These are phyloP conservation scores for Gorsachius magnificus DNA, from an alignment of 2,797 vertebrate species.

Conservation along the genomic window DNA sequence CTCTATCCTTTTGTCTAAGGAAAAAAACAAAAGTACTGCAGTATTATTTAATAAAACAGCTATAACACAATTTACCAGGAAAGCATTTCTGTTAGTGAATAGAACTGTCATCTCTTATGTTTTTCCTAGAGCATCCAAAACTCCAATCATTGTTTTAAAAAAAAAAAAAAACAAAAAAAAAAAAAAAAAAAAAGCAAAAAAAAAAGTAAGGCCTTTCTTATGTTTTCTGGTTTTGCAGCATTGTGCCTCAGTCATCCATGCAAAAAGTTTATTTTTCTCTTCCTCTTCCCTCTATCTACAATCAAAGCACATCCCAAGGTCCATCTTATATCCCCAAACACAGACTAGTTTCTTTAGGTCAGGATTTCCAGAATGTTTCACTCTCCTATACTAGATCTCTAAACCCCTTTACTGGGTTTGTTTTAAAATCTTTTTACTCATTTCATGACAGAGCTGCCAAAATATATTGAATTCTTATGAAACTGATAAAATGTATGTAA, in stretches of 20 bases:
- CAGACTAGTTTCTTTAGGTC: background rate
- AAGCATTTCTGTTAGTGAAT: slow-evolving; percentile 57
- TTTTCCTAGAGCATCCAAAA: slow-evolving; percentile 21
- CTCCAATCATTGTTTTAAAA: background rate
- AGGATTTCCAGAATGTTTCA: background rate
- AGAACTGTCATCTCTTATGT: background rate
- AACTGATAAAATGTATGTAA: background rate
- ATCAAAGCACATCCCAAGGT: background rate
- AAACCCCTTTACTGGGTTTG: background rate
- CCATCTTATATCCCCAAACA: background rate
- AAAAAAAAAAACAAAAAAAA: background rate
- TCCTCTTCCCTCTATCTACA: background rate
- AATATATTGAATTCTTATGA: background rate
- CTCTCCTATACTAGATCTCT: background rate
- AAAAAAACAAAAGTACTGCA: slow-evolving; percentile 6
- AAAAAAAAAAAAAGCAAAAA: too few species aligned
- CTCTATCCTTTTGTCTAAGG: background rate
- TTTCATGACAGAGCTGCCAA: background rate
- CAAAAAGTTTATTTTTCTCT: slow-evolving; percentile 18
- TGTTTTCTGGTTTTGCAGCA: background rate
- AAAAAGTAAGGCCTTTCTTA: background rate
- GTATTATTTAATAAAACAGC: slow-evolving; percentile 51
- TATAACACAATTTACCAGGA: background rate
- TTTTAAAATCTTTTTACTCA: background rate
- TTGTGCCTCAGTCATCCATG: background rate